A percentile compares a stretch with the other conserved stretches of the same genome.
Evolutionary conservation across 2,113 vertebrate genomes (phyloP).

Genomic region (Forbesichthys agassizii): DNA sequence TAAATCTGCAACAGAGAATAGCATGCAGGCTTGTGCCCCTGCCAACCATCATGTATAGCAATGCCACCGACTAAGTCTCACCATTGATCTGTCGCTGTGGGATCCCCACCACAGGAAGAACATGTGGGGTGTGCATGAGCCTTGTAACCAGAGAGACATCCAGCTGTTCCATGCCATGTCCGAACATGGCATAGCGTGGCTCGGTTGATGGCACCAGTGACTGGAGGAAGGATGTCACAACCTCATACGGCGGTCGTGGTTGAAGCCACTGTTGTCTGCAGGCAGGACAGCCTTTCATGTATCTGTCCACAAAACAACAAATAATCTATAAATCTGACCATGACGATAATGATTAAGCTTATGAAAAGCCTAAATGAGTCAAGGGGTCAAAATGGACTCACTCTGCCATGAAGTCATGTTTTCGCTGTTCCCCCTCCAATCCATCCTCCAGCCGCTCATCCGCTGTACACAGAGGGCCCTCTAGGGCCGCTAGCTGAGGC

Average conservation of each 20-base stretch:
- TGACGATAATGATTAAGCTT: neutral
- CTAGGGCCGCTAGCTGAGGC: conserved; percentile 81
- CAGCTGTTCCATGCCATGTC: conserved; percentile 91
- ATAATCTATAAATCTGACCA: neutral
- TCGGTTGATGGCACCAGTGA: conserved; percentile 83
- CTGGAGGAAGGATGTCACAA: conserved; percentile 86
- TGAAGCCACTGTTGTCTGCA: conserved; percentile 78
- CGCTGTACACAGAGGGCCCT: conserved; percentile 70
- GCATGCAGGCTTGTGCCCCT: too few species aligned
- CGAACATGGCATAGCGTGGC: conserved; percentile 94
- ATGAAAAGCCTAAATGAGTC: too few species aligned
- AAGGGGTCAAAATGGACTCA: conserved; percentile 64
- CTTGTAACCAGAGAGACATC: conserved; percentile 86
- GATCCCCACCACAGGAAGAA: conserved; percentile 82
- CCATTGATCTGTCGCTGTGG: conserved; percentile 89
- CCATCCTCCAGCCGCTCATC: conserved; percentile 53
- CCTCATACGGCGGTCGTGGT: conserved; percentile 70
- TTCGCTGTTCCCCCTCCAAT: conserved; percentile 36
- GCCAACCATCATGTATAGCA: too few species aligned
- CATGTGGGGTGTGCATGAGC: conserved; percentile 84
- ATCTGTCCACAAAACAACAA: conserved; percentile 75
- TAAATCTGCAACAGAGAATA: conserved; percentile 2
- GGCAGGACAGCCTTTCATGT: conserved; percentile 84
- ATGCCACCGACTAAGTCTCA: conserved; percentile 39
- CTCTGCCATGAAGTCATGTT: conserved; percentile 87